Evolutionary conservation across 1,140 invertebrate genomes (phyloP), one percentile per base, ranked within the genome.

Genomic region (Papilio polyxenes): DNA sequence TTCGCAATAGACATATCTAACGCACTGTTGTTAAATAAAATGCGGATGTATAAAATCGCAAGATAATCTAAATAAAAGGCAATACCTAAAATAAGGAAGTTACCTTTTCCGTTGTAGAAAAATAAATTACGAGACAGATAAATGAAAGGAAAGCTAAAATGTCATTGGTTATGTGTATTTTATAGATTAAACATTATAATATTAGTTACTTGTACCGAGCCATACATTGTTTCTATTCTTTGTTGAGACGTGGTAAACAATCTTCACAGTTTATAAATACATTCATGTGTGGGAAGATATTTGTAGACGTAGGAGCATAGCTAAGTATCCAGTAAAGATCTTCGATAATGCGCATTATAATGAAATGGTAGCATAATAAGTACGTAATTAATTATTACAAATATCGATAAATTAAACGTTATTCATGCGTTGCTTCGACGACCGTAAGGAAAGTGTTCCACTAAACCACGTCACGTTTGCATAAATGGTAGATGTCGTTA

Each of bases 261-360:
- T 72, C 65, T 37, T 72, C 13, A 72, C 40, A 72, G 65, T 72
- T 37, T 72, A 72, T 37, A 72, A 72, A 72, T 72, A 72, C 65
- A 72, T 72, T 37, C 3, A 23, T 65, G 23, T 37, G 65, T 72
- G 10, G 11, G 65, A 37, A 72, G 65, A 72, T 72, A 72, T 72
- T 72, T 72, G 23, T 72, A 37, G 31, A 15, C 65, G 13, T 31
- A 37, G 23, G 31, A 69, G 31, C 31, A 40, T 31, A 10, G 23
- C 20, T 31, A 10, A 65, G 15, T 31, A 31, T 31, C 3, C 9
- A 65, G 31, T 72, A 40, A 15, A 72, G 11, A 72, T 15, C 31
- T 37, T 72, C 11, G 31, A 40, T 72, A 72, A 3, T 72, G 31
- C 65, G 31, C 31, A 72, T 37, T 72, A 72, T 15, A 69, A 13